These are phyloP conservation scores for Catalaphyllia jardinei DNA, from an alignment of 64 coral and sea anemone species.

Conservation along the genomic window DNA sequence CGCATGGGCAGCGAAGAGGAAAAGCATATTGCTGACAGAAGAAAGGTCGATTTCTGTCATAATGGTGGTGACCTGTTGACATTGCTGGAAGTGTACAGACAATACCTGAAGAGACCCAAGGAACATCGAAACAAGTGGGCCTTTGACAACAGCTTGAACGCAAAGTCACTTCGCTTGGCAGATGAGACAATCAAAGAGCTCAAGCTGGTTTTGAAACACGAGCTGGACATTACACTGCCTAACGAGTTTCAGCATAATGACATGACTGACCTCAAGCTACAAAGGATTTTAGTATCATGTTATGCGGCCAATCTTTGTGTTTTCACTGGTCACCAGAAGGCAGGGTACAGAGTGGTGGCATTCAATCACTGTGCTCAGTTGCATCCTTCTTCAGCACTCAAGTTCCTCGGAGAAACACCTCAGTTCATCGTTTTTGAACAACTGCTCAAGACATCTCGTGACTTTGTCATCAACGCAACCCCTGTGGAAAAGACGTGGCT, in stretches of 20 bases:
- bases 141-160: constrained; percentile 75
- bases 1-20: constrained; percentile 88
- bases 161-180: constrained; percentile 84
- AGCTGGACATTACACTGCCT: constrained; percentile 16
- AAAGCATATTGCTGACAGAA: constrained; percentile 71
- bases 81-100: constrained; percentile 65
- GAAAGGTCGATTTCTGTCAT: constrained; percentile 77
- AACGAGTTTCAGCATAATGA: background rate
- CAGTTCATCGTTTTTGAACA: constrained; percentile 86
- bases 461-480: constrained; percentile 76
- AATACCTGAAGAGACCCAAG: constrained; percentile 49
- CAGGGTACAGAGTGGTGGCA: constrained; percentile 61
- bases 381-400: constrained; percentile 83
- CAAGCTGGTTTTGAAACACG: constrained; percentile 56
- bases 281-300: constrained; percentile 74
- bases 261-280: constrained; percentile 41
- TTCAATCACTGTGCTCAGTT: constrained; percentile 57
- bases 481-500: constrained; percentile 79
- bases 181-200: constrained; percentile 81
- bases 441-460: constrained; percentile 73
- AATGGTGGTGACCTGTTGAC: constrained; percentile 80
- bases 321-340: constrained; percentile 76
- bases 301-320: constrained; percentile 68
- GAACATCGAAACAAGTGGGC: constrained; percentile 63
- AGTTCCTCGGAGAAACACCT: constrained; percentile 62